These are phyloP conservation scores for Ceratothoa steindachneri DNA, from an alignment of 2,888 invertebrate species.

Conservation along the genomic window DNA sequence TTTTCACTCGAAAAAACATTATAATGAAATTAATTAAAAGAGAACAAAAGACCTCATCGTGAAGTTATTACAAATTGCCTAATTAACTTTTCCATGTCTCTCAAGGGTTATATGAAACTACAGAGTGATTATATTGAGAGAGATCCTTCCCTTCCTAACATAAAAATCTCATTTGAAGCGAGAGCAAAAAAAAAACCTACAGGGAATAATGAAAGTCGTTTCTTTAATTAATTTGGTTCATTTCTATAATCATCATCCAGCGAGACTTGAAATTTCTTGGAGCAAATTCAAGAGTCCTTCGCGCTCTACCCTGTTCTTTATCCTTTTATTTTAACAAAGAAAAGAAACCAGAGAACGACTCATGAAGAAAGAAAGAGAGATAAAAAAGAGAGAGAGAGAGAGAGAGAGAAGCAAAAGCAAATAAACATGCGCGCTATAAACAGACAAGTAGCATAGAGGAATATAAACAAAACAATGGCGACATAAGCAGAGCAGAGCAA, in stretches of 20 bases:
- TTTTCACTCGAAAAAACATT: no score
- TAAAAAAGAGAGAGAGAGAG: not conserved
- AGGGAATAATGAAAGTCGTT: not conserved
- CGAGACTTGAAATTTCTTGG: not conserved
- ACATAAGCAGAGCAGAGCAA: no score
- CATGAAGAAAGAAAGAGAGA: not conserved
- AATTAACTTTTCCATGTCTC: not conserved
- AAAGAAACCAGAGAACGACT: not conserved
- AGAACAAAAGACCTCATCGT: not conserved
- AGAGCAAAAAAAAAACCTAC: not conserved
- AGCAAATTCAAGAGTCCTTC: not conserved
- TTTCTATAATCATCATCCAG: not conserved
- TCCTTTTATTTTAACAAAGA: not conserved
- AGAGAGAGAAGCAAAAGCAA: not conserved
- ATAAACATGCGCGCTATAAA: no score
- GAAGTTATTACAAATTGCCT: not conserved
- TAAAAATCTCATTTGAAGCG: not conserved
- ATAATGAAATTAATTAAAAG: no score
- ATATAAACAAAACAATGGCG: no score
- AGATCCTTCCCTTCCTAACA: not conserved
- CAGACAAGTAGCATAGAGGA: no score
- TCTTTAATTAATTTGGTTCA: slow-evolving; percentile 10
- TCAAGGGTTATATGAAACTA: not conserved
- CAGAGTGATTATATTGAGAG: no score
- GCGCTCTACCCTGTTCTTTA: not conserved